These are phyloP conservation scores for Drosophila cardini DNA, from an alignment of 1,140 invertebrate species.

Conservation along the genomic window DNA sequence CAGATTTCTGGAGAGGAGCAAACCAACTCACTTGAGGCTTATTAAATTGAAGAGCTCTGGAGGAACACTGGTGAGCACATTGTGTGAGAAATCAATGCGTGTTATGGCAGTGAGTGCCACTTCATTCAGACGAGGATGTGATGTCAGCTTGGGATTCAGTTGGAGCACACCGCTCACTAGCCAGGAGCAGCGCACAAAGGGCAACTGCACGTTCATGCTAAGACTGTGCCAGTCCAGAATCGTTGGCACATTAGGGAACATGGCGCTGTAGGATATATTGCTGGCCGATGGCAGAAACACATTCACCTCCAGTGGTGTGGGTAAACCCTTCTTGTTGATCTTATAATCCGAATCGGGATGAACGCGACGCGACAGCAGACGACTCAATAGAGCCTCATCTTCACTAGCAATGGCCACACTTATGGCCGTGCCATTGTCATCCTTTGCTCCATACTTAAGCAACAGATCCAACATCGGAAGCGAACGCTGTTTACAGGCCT, in stretches of 20 bases:
- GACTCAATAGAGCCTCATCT: constrained; percentile 76
- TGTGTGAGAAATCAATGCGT: constrained; percentile 96
- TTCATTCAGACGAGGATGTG: constrained; percentile 89
- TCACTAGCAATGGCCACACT: constrained; percentile 70
- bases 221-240: constrained; percentile 97
- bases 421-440: constrained; percentile 94
- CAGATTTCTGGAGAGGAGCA: background rate
- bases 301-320: constrained; percentile 87
- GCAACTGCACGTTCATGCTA: constrained; percentile 88
- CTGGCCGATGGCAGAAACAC: constrained; percentile 86
- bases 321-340: constrained; percentile 93
- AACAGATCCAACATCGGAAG: constrained; percentile 89
- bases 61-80: constrained; percentile 93
- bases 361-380: constrained; percentile 86
- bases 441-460: constrained; percentile 92
- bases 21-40: constrained; percentile 85
- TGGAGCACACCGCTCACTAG: constrained; percentile 92
- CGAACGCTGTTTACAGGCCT: constrained; percentile 90
- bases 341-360: constrained; percentile 94
- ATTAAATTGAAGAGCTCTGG: constrained; percentile 92
- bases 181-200: constrained; percentile 92
- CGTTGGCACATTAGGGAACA: constrained; percentile 93
- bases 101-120: constrained; percentile 95
- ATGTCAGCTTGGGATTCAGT: constrained; percentile 92
- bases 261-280: constrained; percentile 90